Conservation (phyloP, 2,888 invertebrate species). For the Synanthedon tipuliformis region DNA sequence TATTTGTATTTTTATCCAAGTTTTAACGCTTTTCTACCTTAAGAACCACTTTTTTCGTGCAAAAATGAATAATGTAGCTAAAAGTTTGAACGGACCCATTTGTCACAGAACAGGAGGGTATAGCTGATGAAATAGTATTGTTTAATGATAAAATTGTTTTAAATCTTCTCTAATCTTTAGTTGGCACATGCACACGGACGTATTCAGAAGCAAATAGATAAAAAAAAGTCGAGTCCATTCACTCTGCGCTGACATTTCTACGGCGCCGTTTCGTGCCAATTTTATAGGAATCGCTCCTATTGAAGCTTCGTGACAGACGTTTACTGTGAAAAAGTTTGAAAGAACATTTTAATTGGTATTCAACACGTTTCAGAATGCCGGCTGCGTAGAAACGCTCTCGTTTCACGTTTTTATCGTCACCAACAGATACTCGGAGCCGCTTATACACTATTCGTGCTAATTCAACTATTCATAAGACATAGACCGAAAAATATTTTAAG, state of each 20-base stretch:
- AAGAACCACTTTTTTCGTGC: no score
- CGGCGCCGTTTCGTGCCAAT: slow-evolving; percentile 46
- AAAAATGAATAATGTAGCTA: no score
- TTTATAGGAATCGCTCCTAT: slow-evolving; percentile 18
- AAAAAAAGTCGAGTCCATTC: slow-evolving; percentile 57
- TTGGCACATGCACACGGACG: slow-evolving; percentile 62
- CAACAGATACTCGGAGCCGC: neutral
- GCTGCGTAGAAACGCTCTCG: neutral
- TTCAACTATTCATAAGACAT: no score
- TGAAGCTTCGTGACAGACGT: slow-evolving; percentile 20
- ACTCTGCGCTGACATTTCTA: slow-evolving; percentile 63
- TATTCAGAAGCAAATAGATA: slow-evolving; percentile 55
- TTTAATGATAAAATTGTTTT: slow-evolving; percentile 42
- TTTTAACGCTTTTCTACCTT: no score
- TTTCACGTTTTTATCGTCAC: neutral
- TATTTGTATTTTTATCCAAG: no score
- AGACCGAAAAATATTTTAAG: no score
- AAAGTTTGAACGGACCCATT: no score
- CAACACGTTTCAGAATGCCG: neutral
- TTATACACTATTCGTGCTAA: no score
- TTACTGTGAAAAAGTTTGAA: slow-evolving; percentile 12
- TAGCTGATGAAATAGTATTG: slow-evolving; percentile 22
- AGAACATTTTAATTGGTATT: slow-evolving; percentile 1
- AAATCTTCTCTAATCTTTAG: slow-evolving; percentile 39
- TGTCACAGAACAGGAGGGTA: neutral